Conservation (phyloP, 2,888 invertebrate genomes). For the Drosophila mimica region DNA sequence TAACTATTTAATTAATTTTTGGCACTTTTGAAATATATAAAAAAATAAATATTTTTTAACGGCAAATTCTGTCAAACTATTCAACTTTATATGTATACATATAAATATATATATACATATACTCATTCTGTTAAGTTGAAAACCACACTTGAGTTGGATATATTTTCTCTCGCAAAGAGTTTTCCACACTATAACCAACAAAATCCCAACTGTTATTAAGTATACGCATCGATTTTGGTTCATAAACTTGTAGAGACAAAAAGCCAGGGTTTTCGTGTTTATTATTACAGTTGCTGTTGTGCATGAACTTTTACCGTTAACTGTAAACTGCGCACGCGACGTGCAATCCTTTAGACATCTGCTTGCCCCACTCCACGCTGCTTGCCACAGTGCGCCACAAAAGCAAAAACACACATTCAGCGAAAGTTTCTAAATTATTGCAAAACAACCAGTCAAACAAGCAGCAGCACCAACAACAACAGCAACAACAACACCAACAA, state of each 20-base stretch:
- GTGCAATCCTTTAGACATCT: slow-evolving; percentile 41
- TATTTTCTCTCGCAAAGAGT: too few species aligned
- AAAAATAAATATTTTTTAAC: too few species aligned
- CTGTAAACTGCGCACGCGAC: slow-evolving; percentile 52
- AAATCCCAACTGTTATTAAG: slow-evolving; percentile 24
- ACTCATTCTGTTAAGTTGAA: neutral
- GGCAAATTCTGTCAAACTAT: neutral
- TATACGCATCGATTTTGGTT: slow-evolving; percentile 37
- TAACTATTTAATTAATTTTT: neutral
- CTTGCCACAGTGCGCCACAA: slow-evolving; percentile 50
- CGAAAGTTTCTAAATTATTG: slow-evolving; percentile 81
- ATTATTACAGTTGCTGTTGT: slow-evolving; percentile 21
- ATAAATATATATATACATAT: neutral
- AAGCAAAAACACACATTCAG: slow-evolving; percentile 73
- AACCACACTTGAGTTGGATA: neutral
- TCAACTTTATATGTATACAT: neutral
- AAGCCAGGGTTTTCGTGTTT: slow-evolving; percentile 14
- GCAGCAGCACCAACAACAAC: slow-evolving; percentile 30
- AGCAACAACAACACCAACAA: slow-evolving; percentile 16
- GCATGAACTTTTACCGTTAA: slow-evolving; percentile 49
- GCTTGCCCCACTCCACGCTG: slow-evolving; percentile 1
- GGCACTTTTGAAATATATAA: neutral
- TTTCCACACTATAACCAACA: neutral
- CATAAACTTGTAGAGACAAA: slow-evolving; percentile 29
- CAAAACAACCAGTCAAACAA: slow-evolving; percentile 76